These are phyloP conservation scores for Scatophagus argus DNA, from an alignment of 2,113 vertebrate genomes.

Conservation along the genomic window DNA sequence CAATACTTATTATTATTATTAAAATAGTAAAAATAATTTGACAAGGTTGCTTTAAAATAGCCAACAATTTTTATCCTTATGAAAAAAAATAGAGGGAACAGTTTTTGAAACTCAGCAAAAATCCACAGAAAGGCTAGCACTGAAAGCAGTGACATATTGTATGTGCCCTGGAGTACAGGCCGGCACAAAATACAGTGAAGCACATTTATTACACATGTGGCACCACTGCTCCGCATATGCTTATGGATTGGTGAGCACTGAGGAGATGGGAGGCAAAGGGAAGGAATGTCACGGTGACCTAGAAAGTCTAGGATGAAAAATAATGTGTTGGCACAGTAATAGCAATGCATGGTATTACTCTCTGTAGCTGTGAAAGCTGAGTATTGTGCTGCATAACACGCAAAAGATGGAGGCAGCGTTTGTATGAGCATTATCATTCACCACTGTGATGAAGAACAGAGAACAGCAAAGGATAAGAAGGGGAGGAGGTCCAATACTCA, in stretches of 20 bases:
- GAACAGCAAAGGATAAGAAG: conserved; percentile 23
- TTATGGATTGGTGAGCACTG: conserved; percentile 24
- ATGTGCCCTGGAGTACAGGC: conserved; percentile 28
- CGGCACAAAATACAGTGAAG: conserved; percentile 17
- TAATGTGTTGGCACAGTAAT: conserved; percentile 43
- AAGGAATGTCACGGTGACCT: conserved; percentile 76
- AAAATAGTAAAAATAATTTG: too few species aligned
- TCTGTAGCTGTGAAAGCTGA: conserved; percentile 59
- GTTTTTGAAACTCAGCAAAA: conserved; percentile 50
- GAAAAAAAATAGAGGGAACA: neutral
- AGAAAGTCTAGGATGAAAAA: conserved; percentile 70
- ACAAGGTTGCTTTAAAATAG: neutral
- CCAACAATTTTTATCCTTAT: neutral
- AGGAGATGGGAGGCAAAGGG: conserved; percentile 27
- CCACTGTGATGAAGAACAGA: conserved; percentile 55
- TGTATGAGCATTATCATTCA: conserved; percentile 35
- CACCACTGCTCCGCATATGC: conserved; percentile 36
- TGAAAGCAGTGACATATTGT: conserved; percentile 29
- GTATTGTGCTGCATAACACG: conserved; percentile 41
- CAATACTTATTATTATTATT: too few species aligned
- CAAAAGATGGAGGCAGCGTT: conserved; percentile 34
- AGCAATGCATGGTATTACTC: conserved; percentile 52
- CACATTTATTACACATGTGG: conserved; percentile 59
- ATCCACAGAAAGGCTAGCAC: neutral
- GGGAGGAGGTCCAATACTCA: conserved; percentile 34